phyloP scores from a whole-genome alignment of 2,888 invertebrate genomes.

The Heterodera filipjevi region DNA sequence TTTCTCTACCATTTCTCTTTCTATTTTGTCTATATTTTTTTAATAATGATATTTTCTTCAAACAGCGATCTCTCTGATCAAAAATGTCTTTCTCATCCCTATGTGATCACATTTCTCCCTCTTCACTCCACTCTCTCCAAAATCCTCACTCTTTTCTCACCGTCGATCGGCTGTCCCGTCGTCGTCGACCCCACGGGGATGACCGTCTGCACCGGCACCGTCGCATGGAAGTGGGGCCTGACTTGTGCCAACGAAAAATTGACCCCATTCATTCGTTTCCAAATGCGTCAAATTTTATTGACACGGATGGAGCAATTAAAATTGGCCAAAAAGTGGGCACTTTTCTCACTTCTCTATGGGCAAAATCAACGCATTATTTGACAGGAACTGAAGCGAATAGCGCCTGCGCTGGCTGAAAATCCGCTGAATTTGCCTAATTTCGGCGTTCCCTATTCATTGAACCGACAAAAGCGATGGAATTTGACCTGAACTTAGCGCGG shows the following conservation, averaged over 20 bases:
- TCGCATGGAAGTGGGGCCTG: constrained; percentile 22
- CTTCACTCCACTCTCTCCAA: neutral
- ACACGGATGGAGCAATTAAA: constrained; percentile 12
- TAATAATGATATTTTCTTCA: neutral
- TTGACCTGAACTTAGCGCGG: neutral
- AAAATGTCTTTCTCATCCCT: neutral
- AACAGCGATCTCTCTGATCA: neutral
- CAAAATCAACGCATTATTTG: neutral
- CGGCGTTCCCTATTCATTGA: constrained; percentile 2
- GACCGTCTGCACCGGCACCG: neutral
- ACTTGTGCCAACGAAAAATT: constrained; percentile 46
- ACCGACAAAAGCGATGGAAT: neutral
- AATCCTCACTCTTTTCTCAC: neutral
- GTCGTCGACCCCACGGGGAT: neutral
- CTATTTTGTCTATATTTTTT: too few relatives aligned
- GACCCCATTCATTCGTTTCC: constrained; percentile 51
- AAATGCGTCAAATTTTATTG: constrained; percentile 47
- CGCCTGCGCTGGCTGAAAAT: neutral
- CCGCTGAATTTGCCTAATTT: neutral
- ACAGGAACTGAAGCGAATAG: neutral
- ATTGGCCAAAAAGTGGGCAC: neutral
- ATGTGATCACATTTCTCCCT: neutral
- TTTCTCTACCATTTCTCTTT: too few relatives aligned
- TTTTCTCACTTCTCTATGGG: too few relatives aligned
- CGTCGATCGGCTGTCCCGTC: neutral